Conservation (phyloP, 2,888 invertebrate species). For the Hydroisotoma schaefferi region DNA sequence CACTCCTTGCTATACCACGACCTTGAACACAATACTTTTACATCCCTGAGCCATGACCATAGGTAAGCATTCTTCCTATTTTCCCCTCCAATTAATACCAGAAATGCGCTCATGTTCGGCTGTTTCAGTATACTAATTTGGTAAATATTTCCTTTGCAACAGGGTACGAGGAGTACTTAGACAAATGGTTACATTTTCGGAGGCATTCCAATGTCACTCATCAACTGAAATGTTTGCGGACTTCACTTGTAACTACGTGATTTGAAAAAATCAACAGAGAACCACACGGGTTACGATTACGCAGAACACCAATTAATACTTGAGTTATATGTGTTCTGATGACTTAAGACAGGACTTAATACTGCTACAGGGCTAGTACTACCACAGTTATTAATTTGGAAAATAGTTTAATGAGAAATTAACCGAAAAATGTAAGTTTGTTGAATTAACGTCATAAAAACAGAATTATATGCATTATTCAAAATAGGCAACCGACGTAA, state of each 20-base stretch:
- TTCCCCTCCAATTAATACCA: too few species aligned
- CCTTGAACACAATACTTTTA: slow-evolving; percentile 52
- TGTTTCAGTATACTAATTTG: not conserved
- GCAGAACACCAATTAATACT: not conserved
- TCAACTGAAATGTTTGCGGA: slow-evolving; percentile 45
- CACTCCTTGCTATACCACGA: slow-evolving; percentile 51
- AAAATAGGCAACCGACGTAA: too few species aligned
- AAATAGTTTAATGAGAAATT: too few species aligned
- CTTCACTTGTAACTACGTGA: slow-evolving; percentile 43
- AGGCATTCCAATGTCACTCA: slow-evolving; percentile 45
- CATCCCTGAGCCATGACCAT: slow-evolving; percentile 52
- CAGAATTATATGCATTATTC: too few species aligned
- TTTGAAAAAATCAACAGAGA: slow-evolving; percentile 22
- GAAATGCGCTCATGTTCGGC: too few species aligned
- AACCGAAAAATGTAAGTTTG: too few species aligned
- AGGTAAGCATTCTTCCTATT: slow-evolving; percentile 51
- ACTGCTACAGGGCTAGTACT: too few species aligned
- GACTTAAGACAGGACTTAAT: too few species aligned
- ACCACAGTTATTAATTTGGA: too few species aligned
- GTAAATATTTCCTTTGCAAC: slow-evolving; percentile 10
- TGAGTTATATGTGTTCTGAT: not conserved
- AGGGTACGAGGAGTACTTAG: slow-evolving; percentile 46
- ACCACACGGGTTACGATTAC: not conserved
- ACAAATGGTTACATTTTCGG: slow-evolving; percentile 46
- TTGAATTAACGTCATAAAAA: too few species aligned